Evolutionary conservation across 2,113 vertebrate species (phyloP).

Genomic region (Arothron firmamentum): DNA sequence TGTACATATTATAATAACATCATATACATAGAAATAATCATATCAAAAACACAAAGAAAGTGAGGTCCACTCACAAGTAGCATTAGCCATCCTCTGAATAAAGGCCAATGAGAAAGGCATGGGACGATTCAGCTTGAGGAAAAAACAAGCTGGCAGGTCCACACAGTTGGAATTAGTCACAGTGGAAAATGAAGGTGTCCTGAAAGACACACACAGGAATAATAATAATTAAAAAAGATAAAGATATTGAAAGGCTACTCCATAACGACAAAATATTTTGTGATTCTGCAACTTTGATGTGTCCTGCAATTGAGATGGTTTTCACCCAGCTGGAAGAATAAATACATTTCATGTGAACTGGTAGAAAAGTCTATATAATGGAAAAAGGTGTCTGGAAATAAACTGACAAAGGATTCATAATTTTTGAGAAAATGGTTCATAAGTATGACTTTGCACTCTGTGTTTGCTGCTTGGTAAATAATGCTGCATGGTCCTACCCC

Average conservation of each 20-base stretch:
- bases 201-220: slow-evolving; percentile 32
- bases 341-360: no score
- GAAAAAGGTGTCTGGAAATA: no score
- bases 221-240: background rate
- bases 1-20: background rate
- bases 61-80: slow-evolving; percentile 78
- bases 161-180: slow-evolving; percentile 96
- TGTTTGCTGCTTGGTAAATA: no score
- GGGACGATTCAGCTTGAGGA: slow-evolving; percentile 90
- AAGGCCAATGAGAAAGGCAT: slow-evolving; percentile 91
- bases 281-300: no score
- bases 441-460: no score
- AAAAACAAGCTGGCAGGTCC: slow-evolving; percentile 95
- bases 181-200: slow-evolving; percentile 90
- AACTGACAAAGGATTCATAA: no score
- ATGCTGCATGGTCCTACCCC: slow-evolving; percentile 75
- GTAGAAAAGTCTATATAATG: no score
- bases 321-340: no score
- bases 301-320: no score
- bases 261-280: background rate
- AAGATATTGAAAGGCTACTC: background rate
- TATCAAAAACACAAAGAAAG: background rate
- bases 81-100: slow-evolving; percentile 87
- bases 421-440: no score
- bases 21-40: no score